These are phyloP conservation scores for Rhopalosiphum maidis DNA, from an alignment of 1,140 invertebrate species.

Conservation along the genomic window DNA sequence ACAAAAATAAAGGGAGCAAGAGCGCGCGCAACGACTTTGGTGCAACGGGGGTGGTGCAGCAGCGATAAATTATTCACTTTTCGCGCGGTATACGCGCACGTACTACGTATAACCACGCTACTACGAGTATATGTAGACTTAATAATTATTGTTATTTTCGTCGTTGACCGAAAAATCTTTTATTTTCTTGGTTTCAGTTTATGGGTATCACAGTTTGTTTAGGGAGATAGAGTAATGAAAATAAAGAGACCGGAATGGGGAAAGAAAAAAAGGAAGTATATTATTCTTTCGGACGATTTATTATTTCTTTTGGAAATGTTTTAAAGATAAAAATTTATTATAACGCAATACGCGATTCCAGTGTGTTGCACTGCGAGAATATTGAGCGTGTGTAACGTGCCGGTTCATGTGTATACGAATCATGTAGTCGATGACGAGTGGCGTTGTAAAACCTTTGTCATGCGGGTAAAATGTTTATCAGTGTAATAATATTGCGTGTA, in stretches of 20 bases:
- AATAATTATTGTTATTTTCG: constrained; percentile 15
- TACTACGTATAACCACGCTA: not conserved
- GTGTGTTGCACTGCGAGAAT: not conserved
- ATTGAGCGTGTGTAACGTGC: not conserved
- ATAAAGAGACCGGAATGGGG: not conserved
- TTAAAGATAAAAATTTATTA: constrained; percentile 23
- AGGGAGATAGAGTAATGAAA: not conserved
- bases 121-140: not conserved
- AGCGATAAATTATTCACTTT: constrained; percentile 45
- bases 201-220: not conserved
- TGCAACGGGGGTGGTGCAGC: not conserved
- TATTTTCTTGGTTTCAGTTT: not conserved
- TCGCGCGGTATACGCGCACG: not conserved
- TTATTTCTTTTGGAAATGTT: constrained; percentile 26
- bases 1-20: not conserved
- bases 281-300: constrained; percentile 4
- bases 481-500: not conserved
- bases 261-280: not conserved
- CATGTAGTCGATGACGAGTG: not conserved
- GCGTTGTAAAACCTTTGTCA: not conserved
- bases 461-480: not conserved
- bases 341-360: not conserved
- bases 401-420: not conserved
- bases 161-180: constrained; percentile 20
- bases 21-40: not conserved